Conservation (phyloP, 2,888 invertebrate species). For the Phania funesta region DNA sequence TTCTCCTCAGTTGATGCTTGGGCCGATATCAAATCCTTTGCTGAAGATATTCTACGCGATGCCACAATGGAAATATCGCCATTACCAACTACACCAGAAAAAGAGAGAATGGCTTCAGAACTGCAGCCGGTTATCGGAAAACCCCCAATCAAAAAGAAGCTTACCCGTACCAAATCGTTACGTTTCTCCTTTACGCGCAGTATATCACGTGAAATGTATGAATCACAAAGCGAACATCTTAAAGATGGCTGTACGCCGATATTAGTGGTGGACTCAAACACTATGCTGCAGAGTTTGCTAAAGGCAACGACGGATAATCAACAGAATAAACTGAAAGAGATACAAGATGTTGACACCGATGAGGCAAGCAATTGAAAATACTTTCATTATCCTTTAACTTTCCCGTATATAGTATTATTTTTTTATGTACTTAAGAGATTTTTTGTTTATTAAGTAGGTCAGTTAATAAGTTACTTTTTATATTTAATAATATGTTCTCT, state of each 20-base stretch:
- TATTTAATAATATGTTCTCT: not conserved
- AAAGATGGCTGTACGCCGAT: conserved; percentile 80
- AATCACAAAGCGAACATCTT: conserved; percentile 79
- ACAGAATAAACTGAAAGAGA: conserved; percentile 74
- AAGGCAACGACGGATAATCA: conserved; percentile 76
- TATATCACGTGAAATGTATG: conserved; percentile 80
- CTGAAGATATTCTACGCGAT: conserved; percentile 82
- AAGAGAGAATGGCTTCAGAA: conserved; percentile 73
- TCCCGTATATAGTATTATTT: conserved; percentile 62
- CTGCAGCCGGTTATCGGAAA: conserved; percentile 73
- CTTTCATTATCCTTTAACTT: not conserved
- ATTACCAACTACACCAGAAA: conserved; percentile 74
- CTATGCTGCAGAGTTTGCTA: conserved; percentile 76
- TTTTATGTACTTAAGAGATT: conserved; percentile 36
- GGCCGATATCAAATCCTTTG: conserved; percentile 83
- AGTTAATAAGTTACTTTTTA: not conserved
- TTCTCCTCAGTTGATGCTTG: conserved; percentile 82
- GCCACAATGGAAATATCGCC: conserved; percentile 73
- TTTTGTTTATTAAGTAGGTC: conserved; percentile 23
- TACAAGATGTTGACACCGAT: conserved; percentile 79
- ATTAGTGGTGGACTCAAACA: conserved; percentile 78
- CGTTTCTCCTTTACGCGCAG: conserved; percentile 81
- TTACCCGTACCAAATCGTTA: conserved; percentile 79
- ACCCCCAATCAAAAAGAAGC: conserved; percentile 78
- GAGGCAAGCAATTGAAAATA: conserved; percentile 78